Evolutionary conservation across 2,797 vertebrate genomes (phyloP).

Genomic region (Todus mexicanus): DNA sequence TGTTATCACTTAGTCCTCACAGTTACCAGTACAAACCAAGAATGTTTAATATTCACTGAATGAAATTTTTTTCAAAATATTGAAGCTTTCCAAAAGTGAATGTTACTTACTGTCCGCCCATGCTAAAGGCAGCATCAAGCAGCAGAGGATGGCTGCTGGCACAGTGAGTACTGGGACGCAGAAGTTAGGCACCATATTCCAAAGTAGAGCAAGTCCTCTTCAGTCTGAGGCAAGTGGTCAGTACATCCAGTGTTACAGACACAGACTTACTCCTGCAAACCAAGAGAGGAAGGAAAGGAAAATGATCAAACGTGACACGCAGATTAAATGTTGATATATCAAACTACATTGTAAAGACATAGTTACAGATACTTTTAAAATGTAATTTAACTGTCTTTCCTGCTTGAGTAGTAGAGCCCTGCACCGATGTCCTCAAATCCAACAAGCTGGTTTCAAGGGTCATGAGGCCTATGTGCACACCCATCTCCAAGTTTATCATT

Average conservation of each 20-base stretch:
- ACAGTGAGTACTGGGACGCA: slow-evolving; percentile 70
- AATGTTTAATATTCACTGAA: not conserved
- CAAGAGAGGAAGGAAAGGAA: not conserved
- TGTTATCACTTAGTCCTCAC: not conserved
- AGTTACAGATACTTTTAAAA: not conserved
- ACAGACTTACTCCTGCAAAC: slow-evolving; percentile 60
- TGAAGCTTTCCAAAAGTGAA: not conserved
- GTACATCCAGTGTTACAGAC: slow-evolving; percentile 62
- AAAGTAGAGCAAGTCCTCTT: slow-evolving; percentile 71
- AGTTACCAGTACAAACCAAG: not conserved
- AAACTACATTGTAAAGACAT: not conserved
- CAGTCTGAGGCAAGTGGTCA: slow-evolving; percentile 65
- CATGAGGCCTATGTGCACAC: not conserved
- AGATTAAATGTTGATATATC: not conserved
- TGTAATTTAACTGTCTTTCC: not conserved
- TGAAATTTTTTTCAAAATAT: not conserved
- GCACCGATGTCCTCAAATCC: not conserved
- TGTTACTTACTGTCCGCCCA: slow-evolving; percentile 85
- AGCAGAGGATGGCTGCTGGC: slow-evolving; percentile 79
- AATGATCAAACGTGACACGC: not conserved
- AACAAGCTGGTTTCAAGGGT: not conserved
- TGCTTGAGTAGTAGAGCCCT: not conserved
- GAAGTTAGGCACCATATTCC: slow-evolving; percentile 81
- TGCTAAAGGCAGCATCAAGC: slow-evolving; percentile 71
- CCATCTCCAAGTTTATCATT: not conserved